These are phyloP conservation scores for Python bivittatus DNA, from an alignment of 2,113 vertebrate species.

Conservation along the genomic window DNA sequence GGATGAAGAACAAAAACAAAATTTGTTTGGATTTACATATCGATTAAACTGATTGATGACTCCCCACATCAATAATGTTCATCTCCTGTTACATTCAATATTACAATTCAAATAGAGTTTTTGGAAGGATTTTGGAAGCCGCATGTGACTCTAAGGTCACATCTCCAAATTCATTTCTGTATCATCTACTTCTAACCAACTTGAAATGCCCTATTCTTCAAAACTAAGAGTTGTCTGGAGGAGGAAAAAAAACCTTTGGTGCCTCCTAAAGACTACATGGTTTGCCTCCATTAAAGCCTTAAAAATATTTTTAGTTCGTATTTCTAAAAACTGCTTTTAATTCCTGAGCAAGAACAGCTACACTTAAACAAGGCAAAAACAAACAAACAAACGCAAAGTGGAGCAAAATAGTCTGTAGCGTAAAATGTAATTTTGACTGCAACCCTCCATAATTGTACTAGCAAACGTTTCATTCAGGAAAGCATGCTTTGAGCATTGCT, in stretches of 20 bases:
- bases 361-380: background rate
- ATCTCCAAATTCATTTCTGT: background rate
- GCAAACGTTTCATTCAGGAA: background rate
- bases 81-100: background rate
- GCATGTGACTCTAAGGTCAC: background rate
- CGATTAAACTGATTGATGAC: background rate
- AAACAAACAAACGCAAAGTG: background rate
- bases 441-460: background rate
- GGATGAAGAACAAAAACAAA: too few relatives aligned
- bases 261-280: background rate
- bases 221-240: background rate
- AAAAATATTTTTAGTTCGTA: background rate
- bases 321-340: background rate
- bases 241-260: background rate
- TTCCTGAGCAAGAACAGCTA: background rate
- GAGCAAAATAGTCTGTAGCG: background rate
- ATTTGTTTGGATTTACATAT: background rate
- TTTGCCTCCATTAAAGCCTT: background rate
- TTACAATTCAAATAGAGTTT: background rate
- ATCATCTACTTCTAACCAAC: background rate
- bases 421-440: background rate
- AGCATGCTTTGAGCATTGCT: background rate
- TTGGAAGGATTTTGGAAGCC: background rate
- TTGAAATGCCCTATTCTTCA: background rate
- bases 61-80: background rate